These are phyloP conservation scores for Meta bourneti DNA, from an alignment of 2,888 invertebrate genomes.

Conservation along the genomic window DNA sequence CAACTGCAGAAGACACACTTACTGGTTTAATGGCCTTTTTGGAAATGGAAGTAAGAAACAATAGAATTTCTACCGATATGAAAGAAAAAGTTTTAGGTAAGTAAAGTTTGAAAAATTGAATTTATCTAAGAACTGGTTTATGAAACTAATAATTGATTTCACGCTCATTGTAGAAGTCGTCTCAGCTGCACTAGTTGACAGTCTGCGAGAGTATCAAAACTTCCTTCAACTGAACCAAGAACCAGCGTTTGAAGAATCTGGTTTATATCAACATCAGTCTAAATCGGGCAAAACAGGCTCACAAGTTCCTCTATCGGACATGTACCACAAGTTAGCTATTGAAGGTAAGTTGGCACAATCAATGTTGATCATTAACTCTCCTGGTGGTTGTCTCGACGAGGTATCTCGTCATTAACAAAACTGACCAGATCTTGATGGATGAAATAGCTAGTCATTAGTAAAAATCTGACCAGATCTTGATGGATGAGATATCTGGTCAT, in stretches of 20 bases:
- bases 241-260: conserved; percentile 36
- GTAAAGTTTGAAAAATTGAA: conserved; percentile 64
- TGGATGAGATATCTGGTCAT: no score
- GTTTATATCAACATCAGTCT: conserved; percentile 44
- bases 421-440: no score
- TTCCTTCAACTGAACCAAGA: conserved; percentile 79
- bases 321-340: conserved; percentile 52
- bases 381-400: no score
- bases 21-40: conserved; percentile 88
- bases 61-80: conserved; percentile 87
- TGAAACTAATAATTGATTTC: neutral
- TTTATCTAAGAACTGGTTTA: neutral
- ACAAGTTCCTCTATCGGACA: conserved; percentile 35
- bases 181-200: conserved; percentile 88
- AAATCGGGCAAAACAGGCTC: conserved; percentile 20
- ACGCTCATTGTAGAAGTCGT: conserved; percentile 85
- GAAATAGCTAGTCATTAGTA: no score
- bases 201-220: conserved; percentile 87
- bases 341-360: conserved; percentile 27
- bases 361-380: no score
- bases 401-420: no score
- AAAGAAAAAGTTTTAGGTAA: conserved; percentile 90
- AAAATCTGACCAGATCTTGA: neutral
- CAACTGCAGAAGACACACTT: conserved; percentile 87
- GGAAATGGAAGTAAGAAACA: conserved; percentile 87